These are phyloP conservation scores for Rachycentron canadum DNA, from an alignment of 2,797 vertebrate species.

Conservation along the genomic window DNA sequence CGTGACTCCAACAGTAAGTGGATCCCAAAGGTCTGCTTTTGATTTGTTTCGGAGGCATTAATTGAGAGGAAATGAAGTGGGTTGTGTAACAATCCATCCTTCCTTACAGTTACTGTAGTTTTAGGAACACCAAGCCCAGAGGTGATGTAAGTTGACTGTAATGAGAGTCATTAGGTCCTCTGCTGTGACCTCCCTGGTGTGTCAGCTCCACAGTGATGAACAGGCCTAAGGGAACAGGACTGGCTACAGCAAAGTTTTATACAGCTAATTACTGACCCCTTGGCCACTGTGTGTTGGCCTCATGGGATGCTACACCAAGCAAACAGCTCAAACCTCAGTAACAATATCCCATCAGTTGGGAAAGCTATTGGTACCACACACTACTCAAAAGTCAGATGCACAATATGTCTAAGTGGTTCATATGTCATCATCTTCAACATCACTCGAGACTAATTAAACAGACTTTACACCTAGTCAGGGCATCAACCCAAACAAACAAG, in stretches of 20 bases:
- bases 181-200: neutral
- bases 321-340: neutral
- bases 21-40: too few species aligned
- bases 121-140: neutral
- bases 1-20: too few species aligned
- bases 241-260: neutral
- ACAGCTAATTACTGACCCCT: neutral
- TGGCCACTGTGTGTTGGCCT: neutral
- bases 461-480: neutral
- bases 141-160: constrained; percentile 22
- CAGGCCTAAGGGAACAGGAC: constrained; percentile 2
- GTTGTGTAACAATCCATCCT: too few species aligned
- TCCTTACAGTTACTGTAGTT: neutral
- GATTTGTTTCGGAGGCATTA: too few species aligned
- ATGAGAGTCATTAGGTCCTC: constrained; percentile 12
- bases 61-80: too few species aligned
- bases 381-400: neutral
- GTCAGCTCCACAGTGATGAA: neutral
- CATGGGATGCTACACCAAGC: neutral
- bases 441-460: neutral
- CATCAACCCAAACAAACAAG: neutral
- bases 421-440: neutral
- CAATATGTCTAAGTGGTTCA: neutral
- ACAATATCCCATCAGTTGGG: neutral
- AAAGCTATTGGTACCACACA: neutral